Base-by-base conservation (phyloP, 2,888 invertebrate genomes). In the Cloeon dipterum region DNA sequence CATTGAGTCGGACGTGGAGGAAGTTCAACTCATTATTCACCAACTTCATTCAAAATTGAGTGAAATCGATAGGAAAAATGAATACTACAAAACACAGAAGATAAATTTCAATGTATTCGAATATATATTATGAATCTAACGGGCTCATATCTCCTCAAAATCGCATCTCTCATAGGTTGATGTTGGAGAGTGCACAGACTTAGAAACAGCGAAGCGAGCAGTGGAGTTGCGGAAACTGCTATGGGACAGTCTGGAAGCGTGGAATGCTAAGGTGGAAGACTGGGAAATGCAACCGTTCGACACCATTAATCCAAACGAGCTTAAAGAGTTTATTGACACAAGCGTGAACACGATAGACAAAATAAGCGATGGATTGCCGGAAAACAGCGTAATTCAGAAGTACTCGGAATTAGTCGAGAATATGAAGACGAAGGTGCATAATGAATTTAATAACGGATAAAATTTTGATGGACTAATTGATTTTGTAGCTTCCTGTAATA, bases 321-420 rank as follows among this genome's bases (percentile, higher is more conserved):
- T 89, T 57, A 63, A 59, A 49, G 62, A 62, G 36, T 68, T 61
- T 46, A 74, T 62, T 44, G 69, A 57, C 46, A 74, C 62, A 55
- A 78, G 66, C 54, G 58, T 69, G 50, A 83, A 69, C 60, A 77
- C 70, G 52, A 71, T 71, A 48, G 65, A 63, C 51, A 81, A 73
- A 61, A 61, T 88, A 35, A 83, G 85, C 49, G 85, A 86, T 52
- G 82, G 82, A 16, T 50, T 91, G 20, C 85, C 86, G 0, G 53
- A 65, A 0, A 89, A 88, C 53, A 65, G 74, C 43, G 74, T 88
- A 13, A 69, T 88, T 0, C 78, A 81, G 0, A 62, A 63, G 42
- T 63, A 89, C 35, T 79, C 76, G 47, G 69, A 68, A 39, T 72
- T 74, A 37, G 83, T 86, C 0, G 79, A 85, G 44, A 51, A 65